Evolutionary conservation across 2,888 invertebrate species (phyloP), one percentile per base, ranked within the genome.

Genomic region (Drosophila seclusa): DNA sequence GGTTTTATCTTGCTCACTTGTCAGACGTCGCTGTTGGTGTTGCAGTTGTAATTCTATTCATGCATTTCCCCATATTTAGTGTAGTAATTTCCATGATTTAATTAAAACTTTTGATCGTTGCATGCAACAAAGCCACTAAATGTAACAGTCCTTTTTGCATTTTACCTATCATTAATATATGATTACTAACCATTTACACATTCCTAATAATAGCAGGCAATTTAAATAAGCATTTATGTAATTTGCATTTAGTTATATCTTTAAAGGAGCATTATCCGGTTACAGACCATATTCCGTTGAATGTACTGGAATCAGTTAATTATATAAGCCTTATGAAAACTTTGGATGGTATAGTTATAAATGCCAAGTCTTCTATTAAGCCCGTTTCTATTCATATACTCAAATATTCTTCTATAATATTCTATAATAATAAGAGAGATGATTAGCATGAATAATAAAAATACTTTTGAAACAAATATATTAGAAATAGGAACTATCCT

Each of bases 71-170:
- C 34, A n/a, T n/a, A 29, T n/a, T 55, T 38, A 8, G n/a, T 34
- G 21, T 48, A 40, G 68, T 62, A 60, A 66, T 72, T 76, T 75
- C 50, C 75, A 76, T 84, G 89, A 87, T 86, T 86, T 87, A 80
- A 86, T 86, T 89, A 87, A 84, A 86, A 86, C 57, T 87, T 84
- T 70, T 31, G 16, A 36, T 24, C 57, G 66, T 63, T 69, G 87
- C 87, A 82, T 71, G 78, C 76, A 68, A 66, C 36, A 45, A 31
- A 38, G 38, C 59, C 42, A 48, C 78, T 52, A 52, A 64, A 61
- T 34, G 31, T 27, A 52, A 38, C 53, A 18, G 59, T 66, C 40
- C 60, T 62, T 75, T 67, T 18, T 10, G 31, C 64, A 63, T 59
- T 64, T 74, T 24, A 38, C 50, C 64, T 42, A 68, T 78, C 76